Base-by-base conservation (phyloP, 2,113 vertebrate genomes). In the Arvicanthis niloticus region DNA sequence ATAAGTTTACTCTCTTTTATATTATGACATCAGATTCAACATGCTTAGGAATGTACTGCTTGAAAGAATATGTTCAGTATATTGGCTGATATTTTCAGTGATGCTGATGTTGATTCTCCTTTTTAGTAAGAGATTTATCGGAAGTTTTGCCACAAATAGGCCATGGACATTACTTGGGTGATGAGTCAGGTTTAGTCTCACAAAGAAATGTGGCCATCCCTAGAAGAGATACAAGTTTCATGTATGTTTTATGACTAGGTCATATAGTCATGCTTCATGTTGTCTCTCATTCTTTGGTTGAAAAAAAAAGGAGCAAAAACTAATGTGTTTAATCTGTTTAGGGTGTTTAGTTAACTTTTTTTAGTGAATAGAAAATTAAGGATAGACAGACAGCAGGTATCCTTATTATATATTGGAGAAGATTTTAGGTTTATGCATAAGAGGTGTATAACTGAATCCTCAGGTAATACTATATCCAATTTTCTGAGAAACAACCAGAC, bases 131-230 rank as follows among this genome's bases (percentile, higher is more conserved):
- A 48, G 29, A 13, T 67, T 68, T 67, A 19, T 37, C 5, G 7
- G 45, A 70, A 68, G 65, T 15, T 11, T 87, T 51, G 17, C 34
- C 65, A n/a, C 9, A n/a, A 21, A 24, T n/a, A 87, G 22, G 85
- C 85, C 24, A 21, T 2, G 21, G 21, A 26, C n/a, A 42, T 37
- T 42, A 11, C 62, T 31, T 1, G 42, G 29, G 29, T 5, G 8
- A 29, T 70, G 45, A 68, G 17, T 10, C 53, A 48, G 5, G 19
- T 70, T n/a, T 11, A 53, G 45, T 22, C 19, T 42, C 2, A 3
- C 8, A 37, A 68, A 45, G 21, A 17, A 22, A 10, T 37, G 42
- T 37, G 1, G 31, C 6, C 0, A 3, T 34, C 6, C 10, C 29
- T 70, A 29, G 68, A 48, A 67, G 2, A 68, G 42, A 10, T 31